phyloP scores from a whole-genome alignment of 2,797 vertebrate species.

The Eremophila alpestris region DNA sequence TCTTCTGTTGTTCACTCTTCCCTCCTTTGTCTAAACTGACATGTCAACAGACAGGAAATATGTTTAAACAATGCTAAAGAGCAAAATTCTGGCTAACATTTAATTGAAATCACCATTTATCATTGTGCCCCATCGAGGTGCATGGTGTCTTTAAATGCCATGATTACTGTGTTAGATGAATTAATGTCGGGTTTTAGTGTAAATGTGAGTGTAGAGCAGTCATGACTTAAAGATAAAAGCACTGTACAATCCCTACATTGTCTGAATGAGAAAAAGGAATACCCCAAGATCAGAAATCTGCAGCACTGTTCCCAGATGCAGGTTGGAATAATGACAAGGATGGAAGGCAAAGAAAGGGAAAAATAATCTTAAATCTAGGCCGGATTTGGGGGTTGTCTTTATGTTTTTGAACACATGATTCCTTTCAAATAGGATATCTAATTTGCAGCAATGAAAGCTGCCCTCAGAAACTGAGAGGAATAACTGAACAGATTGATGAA shows the following conservation, averaged over 20 bases:
- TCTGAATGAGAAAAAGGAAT: background rate
- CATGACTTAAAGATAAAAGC: background rate
- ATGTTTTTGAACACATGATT: background rate
- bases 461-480: slow-evolving; percentile 25
- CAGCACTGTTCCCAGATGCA: background rate
- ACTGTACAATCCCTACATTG: background rate
- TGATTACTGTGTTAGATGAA: background rate
- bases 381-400: background rate
- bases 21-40: background rate
- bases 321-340: background rate
- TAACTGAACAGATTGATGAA: slow-evolving; percentile 40
- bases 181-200: background rate
- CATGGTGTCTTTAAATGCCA: slow-evolving; percentile 5
- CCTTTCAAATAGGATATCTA: background rate
- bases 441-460: slow-evolving; percentile 1
- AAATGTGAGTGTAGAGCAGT: background rate
- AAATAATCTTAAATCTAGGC: background rate
- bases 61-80: background rate
- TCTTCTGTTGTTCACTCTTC: background rate
- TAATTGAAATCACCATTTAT: slow-evolving; percentile 2
- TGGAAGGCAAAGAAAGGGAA: background rate
- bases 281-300: background rate
- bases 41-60: background rate
- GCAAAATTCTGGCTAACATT: background rate
- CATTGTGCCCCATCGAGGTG: background rate